Evolutionary conservation across 1,140 invertebrate species (phyloP).

Genomic region (Bombus huntii): DNA sequence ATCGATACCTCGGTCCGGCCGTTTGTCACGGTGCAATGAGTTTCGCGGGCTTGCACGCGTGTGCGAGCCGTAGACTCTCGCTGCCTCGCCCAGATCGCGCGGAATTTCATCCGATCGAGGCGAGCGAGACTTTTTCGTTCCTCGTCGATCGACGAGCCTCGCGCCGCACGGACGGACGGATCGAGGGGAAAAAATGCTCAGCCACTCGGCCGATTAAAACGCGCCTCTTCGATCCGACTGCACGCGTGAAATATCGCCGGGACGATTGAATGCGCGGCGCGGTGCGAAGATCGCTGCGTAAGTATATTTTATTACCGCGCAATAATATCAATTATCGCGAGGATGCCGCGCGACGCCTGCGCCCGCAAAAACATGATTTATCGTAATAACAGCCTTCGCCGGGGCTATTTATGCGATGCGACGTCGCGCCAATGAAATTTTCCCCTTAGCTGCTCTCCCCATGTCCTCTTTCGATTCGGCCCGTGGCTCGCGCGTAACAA

Average conservation of each 20-base stretch:
- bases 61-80: background rate
- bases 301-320: conserved; percentile 28
- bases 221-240: background rate
- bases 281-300: background rate
- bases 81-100: conserved; percentile 47
- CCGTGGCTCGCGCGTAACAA: background rate
- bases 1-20: conserved; percentile 13
- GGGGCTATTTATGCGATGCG: conserved; percentile 11
- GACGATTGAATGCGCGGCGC: background rate
- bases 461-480: background rate
- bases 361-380: conserved; percentile 28
- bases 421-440: conserved; percentile 5
- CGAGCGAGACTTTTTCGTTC: background rate
- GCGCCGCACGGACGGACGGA: background rate
- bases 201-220: background rate
- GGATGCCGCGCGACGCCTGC: conserved; percentile 1
- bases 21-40: conserved; percentile 55
- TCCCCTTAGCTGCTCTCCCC: background rate
- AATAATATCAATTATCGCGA: conserved; percentile 41
- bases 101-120: conserved; percentile 43
- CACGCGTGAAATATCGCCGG: background rate
- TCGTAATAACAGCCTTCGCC: conserved; percentile 36
- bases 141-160: background rate
- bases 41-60: conserved; percentile 39
- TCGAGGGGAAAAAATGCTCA: background rate